These are phyloP conservation scores for Stigmatopora argus DNA, from an alignment of 2,113 vertebrate genomes.

Conservation along the genomic window DNA sequence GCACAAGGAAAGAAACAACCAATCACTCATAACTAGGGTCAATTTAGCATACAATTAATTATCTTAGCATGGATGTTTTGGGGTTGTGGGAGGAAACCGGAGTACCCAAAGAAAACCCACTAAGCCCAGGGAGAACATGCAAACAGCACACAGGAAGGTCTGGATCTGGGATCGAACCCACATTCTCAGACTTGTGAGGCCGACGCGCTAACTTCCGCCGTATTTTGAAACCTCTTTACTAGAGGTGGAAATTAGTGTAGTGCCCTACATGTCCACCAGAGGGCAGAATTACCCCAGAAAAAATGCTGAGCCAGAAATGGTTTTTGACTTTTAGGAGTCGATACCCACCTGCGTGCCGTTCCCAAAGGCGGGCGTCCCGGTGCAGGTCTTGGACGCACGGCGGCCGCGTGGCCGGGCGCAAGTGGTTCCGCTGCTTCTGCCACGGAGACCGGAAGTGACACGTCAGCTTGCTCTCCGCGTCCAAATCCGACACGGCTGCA, in stretches of 20 bases:
- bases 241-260: not conserved
- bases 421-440: constrained; percentile 87
- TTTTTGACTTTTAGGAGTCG: not conserved
- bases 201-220: too few relatives aligned
- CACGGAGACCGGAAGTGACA: constrained; percentile 82
- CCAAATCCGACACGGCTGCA: constrained; percentile 90
- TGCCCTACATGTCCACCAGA: constrained; percentile 40
- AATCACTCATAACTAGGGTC: too few relatives aligned
- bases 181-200: too few relatives aligned
- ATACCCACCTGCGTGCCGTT: constrained; percentile 76
- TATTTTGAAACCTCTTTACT: too few relatives aligned
- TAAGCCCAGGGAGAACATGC: too few relatives aligned
- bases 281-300: constrained; percentile 29
- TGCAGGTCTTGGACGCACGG: constrained; percentile 88
- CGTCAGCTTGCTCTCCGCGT: constrained; percentile 88
- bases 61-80: too few relatives aligned
- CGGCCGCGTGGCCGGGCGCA: constrained; percentile 81
- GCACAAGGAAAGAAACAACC: too few relatives aligned
- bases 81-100: too few relatives aligned
- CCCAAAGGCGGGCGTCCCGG: constrained; percentile 79
- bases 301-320: not conserved
- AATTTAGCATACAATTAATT: too few relatives aligned
- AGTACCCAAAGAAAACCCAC: too few relatives aligned
- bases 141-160: too few relatives aligned
- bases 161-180: too few relatives aligned